phyloP scores from a whole-genome alignment of 2,797 vertebrate genomes.

The Catamblyrhynchus diadema region DNA sequence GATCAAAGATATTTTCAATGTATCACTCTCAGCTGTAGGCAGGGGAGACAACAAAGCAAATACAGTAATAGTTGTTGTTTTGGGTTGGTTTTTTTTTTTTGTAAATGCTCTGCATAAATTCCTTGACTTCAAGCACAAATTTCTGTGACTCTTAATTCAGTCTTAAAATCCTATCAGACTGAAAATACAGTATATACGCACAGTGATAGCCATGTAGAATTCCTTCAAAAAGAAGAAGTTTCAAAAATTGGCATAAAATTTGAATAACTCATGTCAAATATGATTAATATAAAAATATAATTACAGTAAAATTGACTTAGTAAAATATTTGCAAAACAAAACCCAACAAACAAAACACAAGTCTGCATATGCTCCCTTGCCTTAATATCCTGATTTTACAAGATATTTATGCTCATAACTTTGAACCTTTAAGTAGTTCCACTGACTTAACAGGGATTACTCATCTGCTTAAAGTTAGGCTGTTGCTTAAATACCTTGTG shows the following conservation, averaged over 20 bases:
- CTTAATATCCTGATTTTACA: background rate
- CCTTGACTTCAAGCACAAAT: background rate
- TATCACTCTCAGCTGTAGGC: background rate
- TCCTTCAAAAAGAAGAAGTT: background rate
- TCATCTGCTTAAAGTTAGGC: conserved; percentile 24
- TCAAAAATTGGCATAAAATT: background rate
- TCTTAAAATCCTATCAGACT: conserved; percentile 1
- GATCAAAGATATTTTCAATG: background rate
- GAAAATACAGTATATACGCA: background rate
- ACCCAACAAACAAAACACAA: background rate
- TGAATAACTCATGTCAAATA: background rate
- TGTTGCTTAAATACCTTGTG: conserved; percentile 12
- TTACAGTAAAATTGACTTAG: background rate
- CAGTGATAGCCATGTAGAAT: background rate
- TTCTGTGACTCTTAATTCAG: background rate
- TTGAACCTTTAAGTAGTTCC: conserved; percentile 24
- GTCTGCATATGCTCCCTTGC: background rate
- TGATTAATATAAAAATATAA: background rate
- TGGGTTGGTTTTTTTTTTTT: background rate
- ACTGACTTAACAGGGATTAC: conserved; percentile 44
- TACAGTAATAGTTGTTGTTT: background rate
- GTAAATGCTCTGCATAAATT: background rate
- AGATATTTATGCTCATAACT: conserved; percentile 11
- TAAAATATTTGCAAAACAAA: conserved; percentile 27
- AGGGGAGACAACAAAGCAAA: background rate